phyloP scores from a whole-genome alignment of 2,113 vertebrate genomes.

The Acrocephalus kingi region DNA sequence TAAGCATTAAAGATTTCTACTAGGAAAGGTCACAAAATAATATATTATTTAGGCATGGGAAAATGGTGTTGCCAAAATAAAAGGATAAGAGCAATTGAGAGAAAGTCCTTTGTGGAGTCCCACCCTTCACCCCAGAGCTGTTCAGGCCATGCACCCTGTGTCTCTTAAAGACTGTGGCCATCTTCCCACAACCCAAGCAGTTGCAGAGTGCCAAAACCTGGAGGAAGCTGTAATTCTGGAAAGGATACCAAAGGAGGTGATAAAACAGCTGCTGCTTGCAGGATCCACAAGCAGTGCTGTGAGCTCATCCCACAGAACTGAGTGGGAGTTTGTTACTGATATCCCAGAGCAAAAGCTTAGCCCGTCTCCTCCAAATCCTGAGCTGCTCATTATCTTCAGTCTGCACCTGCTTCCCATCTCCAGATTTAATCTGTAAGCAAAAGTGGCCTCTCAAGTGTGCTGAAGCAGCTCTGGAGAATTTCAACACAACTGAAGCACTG shows the following conservation, averaged over 20 bases:
- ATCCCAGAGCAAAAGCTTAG: not conserved
- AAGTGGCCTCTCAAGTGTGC: not conserved
- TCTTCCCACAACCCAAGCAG: not conserved
- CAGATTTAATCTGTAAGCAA: conserved; percentile 18
- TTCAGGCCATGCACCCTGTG: not conserved
- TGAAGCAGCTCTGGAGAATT: not conserved
- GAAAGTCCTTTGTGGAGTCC: fast-evolving
- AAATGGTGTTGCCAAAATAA: not conserved
- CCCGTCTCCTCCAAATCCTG: not conserved
- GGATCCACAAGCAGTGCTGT: not conserved
- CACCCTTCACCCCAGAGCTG: not conserved
- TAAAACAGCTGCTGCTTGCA: conserved; percentile 41
- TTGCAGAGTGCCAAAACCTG: not conserved
- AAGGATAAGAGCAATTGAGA: not conserved
- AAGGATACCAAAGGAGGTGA: conserved; percentile 4
- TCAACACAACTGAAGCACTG: not conserved
- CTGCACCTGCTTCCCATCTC: conserved; percentile 46
- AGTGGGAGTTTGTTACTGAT: conserved; percentile 46
- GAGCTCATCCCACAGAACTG: not conserved
- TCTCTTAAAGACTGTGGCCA: not conserved
- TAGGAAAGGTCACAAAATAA: not conserved
- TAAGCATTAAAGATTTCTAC: not conserved
- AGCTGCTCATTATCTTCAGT: conserved; percentile 13
- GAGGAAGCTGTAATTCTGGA: conserved; percentile 40
- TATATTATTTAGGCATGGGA: not conserved